Evolutionary conservation across 2,797 vertebrate species (phyloP).

Genomic region (Uromys caudimaculatus): DNA sequence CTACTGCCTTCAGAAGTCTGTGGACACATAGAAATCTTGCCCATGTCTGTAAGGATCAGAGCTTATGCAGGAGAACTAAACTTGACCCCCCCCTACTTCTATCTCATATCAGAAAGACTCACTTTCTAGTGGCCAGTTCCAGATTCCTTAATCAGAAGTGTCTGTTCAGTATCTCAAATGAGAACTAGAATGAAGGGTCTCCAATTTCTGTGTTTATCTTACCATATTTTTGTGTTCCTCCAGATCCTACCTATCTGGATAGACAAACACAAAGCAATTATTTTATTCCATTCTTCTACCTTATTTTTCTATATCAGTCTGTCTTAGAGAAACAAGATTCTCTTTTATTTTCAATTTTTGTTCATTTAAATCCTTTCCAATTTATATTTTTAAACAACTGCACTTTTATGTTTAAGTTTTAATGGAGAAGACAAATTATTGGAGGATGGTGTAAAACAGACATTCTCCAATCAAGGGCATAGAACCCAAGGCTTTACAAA

Average conservation of each 20-base stretch:
- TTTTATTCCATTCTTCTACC: not conserved
- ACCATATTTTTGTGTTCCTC: not conserved
- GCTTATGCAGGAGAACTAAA: not conserved
- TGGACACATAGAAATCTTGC: not conserved
- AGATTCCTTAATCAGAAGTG: not conserved
- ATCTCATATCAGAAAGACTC: not conserved
- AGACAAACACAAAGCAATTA: not conserved
- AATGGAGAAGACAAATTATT: not conserved
- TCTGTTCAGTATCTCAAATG: not conserved
- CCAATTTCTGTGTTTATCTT: not conserved
- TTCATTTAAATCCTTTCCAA: not conserved
- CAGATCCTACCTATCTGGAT: not conserved
- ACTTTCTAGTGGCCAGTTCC: not conserved
- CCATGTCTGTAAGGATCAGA: not conserved
- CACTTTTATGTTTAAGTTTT: not conserved
- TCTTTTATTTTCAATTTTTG: not conserved
- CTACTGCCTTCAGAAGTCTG: not conserved
- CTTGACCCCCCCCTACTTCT: not conserved
- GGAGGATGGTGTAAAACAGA: not conserved
- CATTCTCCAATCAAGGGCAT: not conserved
- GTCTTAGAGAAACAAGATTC: slow-evolving; percentile 3
- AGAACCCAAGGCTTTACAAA: not conserved
- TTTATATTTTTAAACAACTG: not conserved
- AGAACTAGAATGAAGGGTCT: not conserved
- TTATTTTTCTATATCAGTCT: not conserved